Percentiles rank a stretch among this genome's conserved stretches.
These are phyloP conservation scores for Pomatorhinus ruficollis DNA, from an alignment of 2,113 vertebrate species.

Conservation along the genomic window DNA sequence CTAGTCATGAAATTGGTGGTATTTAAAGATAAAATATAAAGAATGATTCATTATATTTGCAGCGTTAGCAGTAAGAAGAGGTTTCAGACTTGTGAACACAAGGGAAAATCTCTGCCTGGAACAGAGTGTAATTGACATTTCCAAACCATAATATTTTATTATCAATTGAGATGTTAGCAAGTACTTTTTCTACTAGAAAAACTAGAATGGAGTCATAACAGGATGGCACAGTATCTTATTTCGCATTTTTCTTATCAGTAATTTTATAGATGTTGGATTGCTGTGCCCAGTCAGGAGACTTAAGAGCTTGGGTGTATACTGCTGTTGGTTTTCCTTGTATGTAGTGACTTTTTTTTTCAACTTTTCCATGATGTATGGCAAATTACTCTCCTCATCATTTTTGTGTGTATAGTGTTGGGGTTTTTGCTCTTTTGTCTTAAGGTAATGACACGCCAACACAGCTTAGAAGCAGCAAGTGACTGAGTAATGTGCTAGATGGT, in stretches of 20 bases:
- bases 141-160: slow-evolving; percentile 21
- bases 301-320: background rate
- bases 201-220: background rate
- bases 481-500: background rate
- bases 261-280: background rate
- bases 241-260: background rate
- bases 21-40: slow-evolving; percentile 21
- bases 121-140: background rate
- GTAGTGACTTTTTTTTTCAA: background rate
- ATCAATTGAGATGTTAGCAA: background rate
- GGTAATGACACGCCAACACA: background rate
- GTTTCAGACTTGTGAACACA: slow-evolving; percentile 8
- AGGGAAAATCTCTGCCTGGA: slow-evolving; percentile 26
- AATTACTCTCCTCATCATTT: background rate
- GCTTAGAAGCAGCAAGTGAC: background rate
- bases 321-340: background rate
- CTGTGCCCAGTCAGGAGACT: background rate
- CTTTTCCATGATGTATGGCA: background rate
- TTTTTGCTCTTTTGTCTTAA: background rate
- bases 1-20: background rate
- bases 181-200: background rate
- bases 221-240: background rate
- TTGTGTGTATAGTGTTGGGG: background rate
- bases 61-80: slow-evolving; percentile 21
- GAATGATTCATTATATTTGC: slow-evolving; percentile 37